phyloP scores from a whole-genome alignment of 2,113 vertebrate genomes.

The Zingel zingel region DNA sequence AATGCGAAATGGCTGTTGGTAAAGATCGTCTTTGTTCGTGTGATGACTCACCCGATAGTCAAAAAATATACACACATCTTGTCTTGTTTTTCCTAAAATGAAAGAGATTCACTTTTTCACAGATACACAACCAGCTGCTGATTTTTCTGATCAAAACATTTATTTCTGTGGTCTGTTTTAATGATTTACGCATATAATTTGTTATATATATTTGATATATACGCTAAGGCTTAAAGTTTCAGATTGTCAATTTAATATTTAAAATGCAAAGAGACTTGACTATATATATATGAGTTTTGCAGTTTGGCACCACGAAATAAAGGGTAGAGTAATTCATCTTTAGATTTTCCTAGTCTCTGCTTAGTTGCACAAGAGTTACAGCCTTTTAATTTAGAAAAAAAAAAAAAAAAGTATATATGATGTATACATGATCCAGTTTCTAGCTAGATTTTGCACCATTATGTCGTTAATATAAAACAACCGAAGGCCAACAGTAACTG shows the following conservation, averaged over 20 bases:
- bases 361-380: neutral
- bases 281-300: neutral
- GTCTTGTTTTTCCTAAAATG: too few species aligned
- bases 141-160: too few species aligned
- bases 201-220: too few species aligned
- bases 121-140: too few species aligned
- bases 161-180: too few species aligned
- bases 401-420: neutral
- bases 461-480: neutral
- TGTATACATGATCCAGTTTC: neutral
- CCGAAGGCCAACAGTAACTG: neutral
- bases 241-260: too few species aligned
- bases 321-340: constrained; percentile 1
- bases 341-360: neutral
- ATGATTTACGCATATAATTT: too few species aligned
- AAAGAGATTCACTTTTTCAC: too few species aligned
- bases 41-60: neutral
- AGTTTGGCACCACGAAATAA: neutral
- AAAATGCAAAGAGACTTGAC: neutral
- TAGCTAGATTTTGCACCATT: neutral
- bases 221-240: too few species aligned
- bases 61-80: neutral
- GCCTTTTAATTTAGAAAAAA: neutral
- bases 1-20: constrained; percentile 75
- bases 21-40: constrained; percentile 23